Base-by-base conservation (phyloP, 2,113 vertebrate species). In the Aix galericulata region DNA sequence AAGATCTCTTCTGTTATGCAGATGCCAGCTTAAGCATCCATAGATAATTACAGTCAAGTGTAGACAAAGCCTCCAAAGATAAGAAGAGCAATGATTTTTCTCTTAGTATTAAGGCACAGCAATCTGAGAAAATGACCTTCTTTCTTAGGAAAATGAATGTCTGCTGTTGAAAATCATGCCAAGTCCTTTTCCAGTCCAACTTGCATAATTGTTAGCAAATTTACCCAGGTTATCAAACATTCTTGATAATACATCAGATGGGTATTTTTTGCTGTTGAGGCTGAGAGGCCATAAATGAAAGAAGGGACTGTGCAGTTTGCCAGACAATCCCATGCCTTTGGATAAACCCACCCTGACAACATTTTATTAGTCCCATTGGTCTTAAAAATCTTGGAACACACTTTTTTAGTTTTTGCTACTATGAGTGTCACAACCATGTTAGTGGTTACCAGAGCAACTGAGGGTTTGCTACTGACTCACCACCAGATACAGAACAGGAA, bases 401-500 rank as follows among this genome's bases (percentile, higher is more conserved):
- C 38, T 60, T 56, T 40, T 31, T 31, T 27, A 48, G 46, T 29
- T 26, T 9, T 15, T 56, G 44, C 29, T 72, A 48, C 17, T 7
- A 3, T 34, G 31, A 82, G 27, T 44, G 23, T 73, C 59, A 34
- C 44, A 55, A 32, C 21, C 25, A 3, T 50, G 22, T 17, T 50
- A 17, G 26, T 50, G 10, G 31, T 25, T 82, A 78, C 31, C 16
- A 20, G 27, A 17, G 9, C 22, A 15, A 26, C 8, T 17, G 9
- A 52, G 26, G 23, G 22, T 29, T 67, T 77, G 56, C 18, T 29
- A 25, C 6, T 42, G 46, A 18, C 27, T 50, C 22, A 52, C 27
- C n/a, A 77, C 14, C 50, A 64, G 56, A 14, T 22, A 23, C 0
- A 0, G 38, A 67, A 56, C 4, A 25, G 38, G 11, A 27, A 53